These are phyloP conservation scores for Fulica atra DNA, from an alignment of 2,113 vertebrate species.

Conservation along the genomic window DNA sequence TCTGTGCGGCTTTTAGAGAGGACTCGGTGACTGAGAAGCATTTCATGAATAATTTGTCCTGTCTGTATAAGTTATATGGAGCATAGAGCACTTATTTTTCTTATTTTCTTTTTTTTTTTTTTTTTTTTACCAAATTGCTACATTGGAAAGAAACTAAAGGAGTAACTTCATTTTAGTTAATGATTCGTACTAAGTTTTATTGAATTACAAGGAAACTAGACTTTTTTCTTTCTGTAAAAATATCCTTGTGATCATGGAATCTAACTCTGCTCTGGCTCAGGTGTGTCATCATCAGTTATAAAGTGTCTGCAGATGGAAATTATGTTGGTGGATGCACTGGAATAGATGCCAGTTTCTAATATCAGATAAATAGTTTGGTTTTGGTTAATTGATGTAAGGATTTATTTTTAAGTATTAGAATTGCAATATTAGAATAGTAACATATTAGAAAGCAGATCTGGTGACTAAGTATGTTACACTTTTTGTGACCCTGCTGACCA, in stretches of 20 bases:
- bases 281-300: neutral
- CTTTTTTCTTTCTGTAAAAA: slow-evolving; percentile 14
- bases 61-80: neutral
- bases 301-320: neutral
- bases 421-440: neutral
- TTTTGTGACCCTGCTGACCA: neutral
- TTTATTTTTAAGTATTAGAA: neutral
- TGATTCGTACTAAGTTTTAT: neutral
- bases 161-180: neutral
- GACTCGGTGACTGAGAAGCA: fast-evolving
- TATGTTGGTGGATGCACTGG: neutral
- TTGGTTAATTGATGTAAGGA: neutral
- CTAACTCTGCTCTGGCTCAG: neutral
- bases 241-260: neutral
- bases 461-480: fast-evolving
- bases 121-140: neutral
- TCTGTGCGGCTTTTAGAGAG: neutral
- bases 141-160: neutral
- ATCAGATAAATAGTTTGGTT: neutral
- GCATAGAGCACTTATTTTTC: too few relatives aligned
- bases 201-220: neutral
- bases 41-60: neutral
- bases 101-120: too few relatives aligned
- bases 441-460: neutral
- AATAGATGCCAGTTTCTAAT: neutral